These are phyloP conservation scores for Indicator indicator DNA, from an alignment of 2,113 vertebrate genomes.

Conservation along the genomic window DNA sequence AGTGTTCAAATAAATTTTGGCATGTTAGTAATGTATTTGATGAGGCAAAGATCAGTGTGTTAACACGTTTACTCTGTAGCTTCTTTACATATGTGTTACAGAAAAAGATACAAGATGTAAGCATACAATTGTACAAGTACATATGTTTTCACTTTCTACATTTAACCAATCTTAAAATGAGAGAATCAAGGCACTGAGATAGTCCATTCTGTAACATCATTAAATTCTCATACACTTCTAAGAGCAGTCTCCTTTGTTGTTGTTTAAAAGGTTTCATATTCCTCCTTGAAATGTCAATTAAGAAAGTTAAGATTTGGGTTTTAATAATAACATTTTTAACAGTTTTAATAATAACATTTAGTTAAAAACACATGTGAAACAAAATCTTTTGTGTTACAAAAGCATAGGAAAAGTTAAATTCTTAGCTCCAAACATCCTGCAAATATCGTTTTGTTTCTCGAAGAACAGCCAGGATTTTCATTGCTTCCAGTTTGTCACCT, in stretches of 20 bases:
- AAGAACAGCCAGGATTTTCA: conserved; percentile 86
- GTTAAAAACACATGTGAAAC: background rate
- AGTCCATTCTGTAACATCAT: background rate
- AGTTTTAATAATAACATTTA: background rate
- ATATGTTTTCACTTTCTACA: background rate
- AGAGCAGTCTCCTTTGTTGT: background rate
- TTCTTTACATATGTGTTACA: background rate
- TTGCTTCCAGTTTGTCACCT: conserved; percentile 84
- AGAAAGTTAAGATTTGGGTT: background rate
- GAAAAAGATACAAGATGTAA: background rate
- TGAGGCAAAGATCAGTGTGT: background rate
- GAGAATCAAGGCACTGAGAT: background rate
- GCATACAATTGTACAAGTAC: background rate
- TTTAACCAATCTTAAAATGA: background rate
- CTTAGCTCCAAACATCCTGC: conserved; percentile 94
- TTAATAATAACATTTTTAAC: background rate
- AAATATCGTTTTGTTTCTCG: conserved; percentile 89
- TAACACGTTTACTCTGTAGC: background rate
- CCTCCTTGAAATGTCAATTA: background rate
- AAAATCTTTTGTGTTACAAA: background rate
- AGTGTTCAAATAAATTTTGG: background rate
- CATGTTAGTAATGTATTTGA: background rate
- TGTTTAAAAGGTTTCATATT: background rate
- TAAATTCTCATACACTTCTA: background rate
- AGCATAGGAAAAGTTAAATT: background rate